Base-by-base conservation (phyloP, 2,797 vertebrate genomes). In the Dipus sagitta region DNA sequence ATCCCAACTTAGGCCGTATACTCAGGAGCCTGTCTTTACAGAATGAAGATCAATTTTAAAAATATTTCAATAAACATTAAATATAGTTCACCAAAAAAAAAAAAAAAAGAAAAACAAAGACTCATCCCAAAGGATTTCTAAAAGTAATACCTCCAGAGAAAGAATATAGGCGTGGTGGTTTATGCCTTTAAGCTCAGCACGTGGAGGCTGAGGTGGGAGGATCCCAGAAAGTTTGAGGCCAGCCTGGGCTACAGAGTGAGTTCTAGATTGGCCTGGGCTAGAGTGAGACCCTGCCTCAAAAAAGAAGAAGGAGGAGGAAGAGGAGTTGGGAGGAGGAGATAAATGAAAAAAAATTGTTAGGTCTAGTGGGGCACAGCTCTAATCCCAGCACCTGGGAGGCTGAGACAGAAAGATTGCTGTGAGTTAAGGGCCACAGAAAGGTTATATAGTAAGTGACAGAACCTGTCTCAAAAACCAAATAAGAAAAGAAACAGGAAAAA, bases 61-160 rank as follows among this genome's bases (percentile, higher is more conserved):
- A 58, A n/a, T 1, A 38, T 88, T 64, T 88, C 62, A 88, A 18
- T 76, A 88, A 88, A 85, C 88, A 64, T 76, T 47, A 90, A 78
- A 34, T 67, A 64, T 26, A 15, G 0, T 64, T 77, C 62, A 34
- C 15, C 13, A 58, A 58, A 17, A 58, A 58, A 47, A 47, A 47
- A 47, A 47, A 10, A 47, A 47, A 10, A 47, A 47, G 9, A 47
- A 38, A 74, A 74, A 17, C 20, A 28, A 30, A 32, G 58, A 68
- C 4, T 81, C 28, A 17, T n/a, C 42, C 52, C 21, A 76, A 71
- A 12, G 21, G 38, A 70, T 26, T 38, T 79, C 64, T 80, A 26
- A 58, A 93, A 75, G n/a, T 26, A 32, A 6, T 70, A 81, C 10
- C 71, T 77, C 13, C 23, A 71, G n/a, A 72, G 54, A 72, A 75